Base-by-base conservation (phyloP, 2,113 vertebrate genomes). In the Lepus timidus region DNA sequence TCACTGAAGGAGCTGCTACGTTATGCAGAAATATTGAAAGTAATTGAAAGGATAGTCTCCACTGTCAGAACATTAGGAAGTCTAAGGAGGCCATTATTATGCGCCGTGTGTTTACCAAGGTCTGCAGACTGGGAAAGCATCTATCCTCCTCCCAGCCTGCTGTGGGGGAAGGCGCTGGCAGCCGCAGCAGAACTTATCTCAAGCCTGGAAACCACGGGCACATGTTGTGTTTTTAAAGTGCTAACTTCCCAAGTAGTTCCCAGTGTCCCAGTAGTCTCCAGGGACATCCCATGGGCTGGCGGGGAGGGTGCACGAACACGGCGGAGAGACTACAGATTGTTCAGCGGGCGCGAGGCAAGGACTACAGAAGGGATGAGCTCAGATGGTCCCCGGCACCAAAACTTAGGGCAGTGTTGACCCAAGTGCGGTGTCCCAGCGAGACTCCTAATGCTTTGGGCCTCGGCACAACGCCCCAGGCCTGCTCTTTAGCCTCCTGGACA, bases 381-480 rank as follows among this genome's bases (percentile, higher is more conserved):
- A 1, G 51, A 1, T 1, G 23, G 2, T 0, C 73, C 95, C 90
- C 89, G 64, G 92, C 95, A 76, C 73, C 67, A 87, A 86, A 93
- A 78, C 58, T 36, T 79, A 4, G 73, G 95, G 94, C 1, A 0
- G 31, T 85, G 3, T 58, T 92, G 23, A 68, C 74, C 75, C 22
- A 94, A 94, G 64, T 3, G 58, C 7, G 1, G 16, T 76, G 92
- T 97, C 96, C 97, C 89, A 97, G 90, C n/a, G 95, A 88, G 86
- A 3, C 0, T 84, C 76, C 95, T 96, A 23, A 70, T 93, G 13
- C 74, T 88, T 95, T 79, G 64, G 89, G 92, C 49, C n/a, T 31
- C 12, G 94, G 86, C 71, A 86, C 74, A 90, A 85, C 87, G 94
- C 96, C 92, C 96, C 97, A 95, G 86, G 94, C 55, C 91, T 96